phyloP scores from a whole-genome alignment of 2,113 vertebrate species.

The Chunga burmeisteri region DNA sequence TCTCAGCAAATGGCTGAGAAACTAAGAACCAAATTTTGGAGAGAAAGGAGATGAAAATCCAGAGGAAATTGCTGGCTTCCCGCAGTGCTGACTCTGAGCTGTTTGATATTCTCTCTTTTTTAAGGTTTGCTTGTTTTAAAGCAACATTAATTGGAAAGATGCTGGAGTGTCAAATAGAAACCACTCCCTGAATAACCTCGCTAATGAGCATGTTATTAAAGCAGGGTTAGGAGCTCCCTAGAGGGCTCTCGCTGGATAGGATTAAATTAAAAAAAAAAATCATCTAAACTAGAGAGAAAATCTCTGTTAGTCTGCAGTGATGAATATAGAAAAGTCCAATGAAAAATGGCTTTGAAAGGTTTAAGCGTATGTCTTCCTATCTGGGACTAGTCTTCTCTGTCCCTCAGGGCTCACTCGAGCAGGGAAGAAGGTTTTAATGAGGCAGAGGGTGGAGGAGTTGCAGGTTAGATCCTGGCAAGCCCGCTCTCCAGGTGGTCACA shows the following conservation, averaged over 20 bases:
- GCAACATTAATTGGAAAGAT: slow-evolving; percentile 67
- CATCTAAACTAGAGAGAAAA: slow-evolving; percentile 44
- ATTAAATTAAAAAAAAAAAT: slow-evolving; percentile 68
- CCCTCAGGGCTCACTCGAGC: background rate
- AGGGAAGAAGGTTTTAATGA: slow-evolving; percentile 63
- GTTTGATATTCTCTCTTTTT: slow-evolving; percentile 47
- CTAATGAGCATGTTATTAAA: slow-evolving; percentile 72
- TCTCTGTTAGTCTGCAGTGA: slow-evolving; percentile 40
- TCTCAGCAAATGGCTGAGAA: slow-evolving; percentile 2
- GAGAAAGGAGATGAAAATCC: slow-evolving; percentile 30
- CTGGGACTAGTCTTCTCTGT: background rate
- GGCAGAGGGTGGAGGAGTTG: background rate
- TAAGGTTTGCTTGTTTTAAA: slow-evolving; percentile 66
- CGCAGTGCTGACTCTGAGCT: slow-evolving; percentile 17
- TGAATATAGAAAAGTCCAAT: slow-evolving; percentile 66
- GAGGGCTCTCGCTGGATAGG: slow-evolving; percentile 52
- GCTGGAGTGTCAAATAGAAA: slow-evolving; percentile 61
- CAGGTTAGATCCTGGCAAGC: background rate
- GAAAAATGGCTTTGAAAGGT: slow-evolving; percentile 66
- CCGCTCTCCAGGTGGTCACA: background rate
- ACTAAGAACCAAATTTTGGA: slow-evolving; percentile 22
- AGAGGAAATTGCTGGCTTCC: slow-evolving; percentile 50
- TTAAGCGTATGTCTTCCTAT: slow-evolving; percentile 25
- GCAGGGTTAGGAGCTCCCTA: slow-evolving; percentile 59
- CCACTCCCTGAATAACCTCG: slow-evolving; percentile 63